Base-by-base conservation (phyloP, 1,140 invertebrate species). In the Drosophila ficusphila region DNA sequence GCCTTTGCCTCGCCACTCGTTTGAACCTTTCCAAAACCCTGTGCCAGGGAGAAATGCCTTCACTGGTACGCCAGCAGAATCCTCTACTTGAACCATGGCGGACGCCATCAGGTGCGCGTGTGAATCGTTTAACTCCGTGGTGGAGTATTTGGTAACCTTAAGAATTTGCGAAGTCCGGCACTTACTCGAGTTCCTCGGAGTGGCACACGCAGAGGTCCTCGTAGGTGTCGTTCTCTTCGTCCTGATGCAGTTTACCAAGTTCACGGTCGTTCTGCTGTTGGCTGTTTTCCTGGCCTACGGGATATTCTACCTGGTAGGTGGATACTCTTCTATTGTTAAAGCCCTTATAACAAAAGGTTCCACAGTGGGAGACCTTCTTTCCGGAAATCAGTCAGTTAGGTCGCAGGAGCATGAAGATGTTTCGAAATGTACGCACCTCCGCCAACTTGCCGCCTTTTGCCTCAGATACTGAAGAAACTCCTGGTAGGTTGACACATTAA, bases 241-340 rank as follows among this genome's bases (percentile, higher is more conserved):
- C 4, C 18, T 88, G 23, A 19, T 86, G n/a, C 77, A 88, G 31
- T 82, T 88, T 5, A 78, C 82, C 9, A 86, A 78, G 42, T 88
- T 82, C 7, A 74, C 74, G 1, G 56, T 18, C 1, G 53, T 89
- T 0, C 38, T 86, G 8, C 4, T 82, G 7, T 5, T 86, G 7
- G 77, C 82, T n/a, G 42, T 60, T 7, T 12, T 41, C 0, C 57
- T 86, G 18, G 77, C 73, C 2, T 81, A 74, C 8, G 38, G 29
- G 5, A 81, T 74, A 14, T 86, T 86, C 27, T 81, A 88, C 25
- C 41, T 86, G 81, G 81, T 86, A 81, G 73, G 65, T n/a, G 4
- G 0, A 16, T 8, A 7, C 0, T 18, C 1, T 19, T 7, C 8
- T 8, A 18, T 58, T 5, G 5, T 4, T 12, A 6, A 16, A 34